Base-by-base conservation (phyloP, 1,140 invertebrate species). In the Hyles vespertilio region DNA sequence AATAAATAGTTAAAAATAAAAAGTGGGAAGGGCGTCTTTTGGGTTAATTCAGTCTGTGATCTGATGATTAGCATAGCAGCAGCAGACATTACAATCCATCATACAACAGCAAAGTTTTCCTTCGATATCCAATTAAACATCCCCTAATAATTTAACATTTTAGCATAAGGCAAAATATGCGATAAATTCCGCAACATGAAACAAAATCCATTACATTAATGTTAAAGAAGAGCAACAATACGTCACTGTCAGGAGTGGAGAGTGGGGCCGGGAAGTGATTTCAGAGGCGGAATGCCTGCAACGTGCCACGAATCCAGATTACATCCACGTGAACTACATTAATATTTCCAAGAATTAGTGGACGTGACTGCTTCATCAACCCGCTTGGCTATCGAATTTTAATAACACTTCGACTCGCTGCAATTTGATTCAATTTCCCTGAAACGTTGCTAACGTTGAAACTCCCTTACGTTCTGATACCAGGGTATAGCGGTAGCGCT, bases 131-230 rank as follows among this genome's bases (percentile, higher is more conserved):
- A 22, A 22, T 22, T 22, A 22, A 22, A 22, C 22, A 22, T 22
- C 22, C 36, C 4, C 1, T 40, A 40, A 40, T 8, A 40, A 40
- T 40, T 40, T 40, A 5, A 48, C 47, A 61, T 57, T 65, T 67
- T 67, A 68, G 57, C 32, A 65, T 53, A 58, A 64, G n/a, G 53
- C 75, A 70, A 81, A 81, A 74, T 79, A 81, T 79, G 67, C 70
- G 66, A 72, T 74, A 78, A 79, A 63, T 83, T 82, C 72, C 71
- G 68, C 65, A 67, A 81, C 78, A 83, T 83, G 76, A 81, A 83
- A 76, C 72, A 79, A 81, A 84, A 81, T 85, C 79, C 78, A 85
- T 87, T 87, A 84, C 67, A 77, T 80, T 81, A 85, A 84, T 85
- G 82, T 83, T 79, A 79, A 83, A 82, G 79, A 81, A 78, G 74